Base-by-base conservation (phyloP, 2,888 invertebrate genomes). In the Tryphoninae sp. region DNA sequence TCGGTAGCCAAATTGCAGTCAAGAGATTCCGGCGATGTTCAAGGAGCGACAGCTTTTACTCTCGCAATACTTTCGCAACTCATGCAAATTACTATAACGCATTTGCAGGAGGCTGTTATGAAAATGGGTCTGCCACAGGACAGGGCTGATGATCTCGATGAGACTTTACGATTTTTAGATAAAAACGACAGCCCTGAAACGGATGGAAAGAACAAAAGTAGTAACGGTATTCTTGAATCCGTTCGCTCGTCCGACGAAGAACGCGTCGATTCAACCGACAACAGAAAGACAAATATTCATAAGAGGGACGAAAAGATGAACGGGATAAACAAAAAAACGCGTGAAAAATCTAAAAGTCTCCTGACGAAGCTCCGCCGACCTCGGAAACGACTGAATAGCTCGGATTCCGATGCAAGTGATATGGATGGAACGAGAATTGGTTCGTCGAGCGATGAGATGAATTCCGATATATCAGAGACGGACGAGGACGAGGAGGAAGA, bases 21-120 rank as follows among this genome's bases (percentile, higher is more conserved):
- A 88, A 94, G 93, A 68, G 95, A 96, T 89, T 96, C 96, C n/a
- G 93, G 94, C n/a, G 96, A 96, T 90, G 94, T 96, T 59, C 96
- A 97, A 86, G 96, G 96, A 26, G 94, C 96, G 73, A 95, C 96
- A 88, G 97, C 98, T 40, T 97, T 98, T 89, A 94, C 96, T 69
- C 93, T 98, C 67, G 97, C 97, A 26, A 94, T 98, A 84, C 95
- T 96, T 85, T 96, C 96, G 16, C 96, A 96, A 89, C 90, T 96
- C 49, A 92, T 95, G 84, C 95, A 93, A 83, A 89, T 90, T 78
- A 87, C 88, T 81, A 87, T 90, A 42, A 86, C 87, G 19, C 87
- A 88, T 80, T 83, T 92, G 9, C 90, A 92, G 84, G 89, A 89
- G 58, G 88, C 87, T 2, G 84, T 91, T 16, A 84, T 89, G 59